These are phyloP conservation scores for Dryoscopus gambensis DNA, from an alignment of 2,113 vertebrate species.

Conservation along the genomic window DNA sequence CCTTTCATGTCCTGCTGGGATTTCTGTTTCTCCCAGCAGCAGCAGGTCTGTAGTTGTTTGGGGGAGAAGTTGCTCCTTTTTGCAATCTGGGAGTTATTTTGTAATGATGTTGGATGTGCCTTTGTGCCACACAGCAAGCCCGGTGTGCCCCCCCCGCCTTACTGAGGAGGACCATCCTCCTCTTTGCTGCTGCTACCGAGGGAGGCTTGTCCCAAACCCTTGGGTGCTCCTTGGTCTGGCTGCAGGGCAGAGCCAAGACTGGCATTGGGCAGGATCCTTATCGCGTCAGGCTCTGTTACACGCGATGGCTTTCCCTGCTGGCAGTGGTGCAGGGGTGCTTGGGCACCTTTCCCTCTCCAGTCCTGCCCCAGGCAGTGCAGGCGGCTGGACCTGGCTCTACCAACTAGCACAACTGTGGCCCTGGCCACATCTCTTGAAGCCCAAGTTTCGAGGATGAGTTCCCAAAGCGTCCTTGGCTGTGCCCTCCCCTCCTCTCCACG, in stretches of 20 bases:
- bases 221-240: neutral
- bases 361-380: neutral
- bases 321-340: neutral
- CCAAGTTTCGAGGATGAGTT: rapidly evolving
- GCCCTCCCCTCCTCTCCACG: neutral
- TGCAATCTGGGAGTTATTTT: neutral
- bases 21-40: neutral
- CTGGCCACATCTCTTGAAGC: neutral
- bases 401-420: neutral
- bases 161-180: rapidly evolving
- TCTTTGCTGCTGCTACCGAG: rapidly evolving
- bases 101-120: neutral
- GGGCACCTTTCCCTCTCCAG: neutral
- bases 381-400: neutral
- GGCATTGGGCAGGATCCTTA: neutral
- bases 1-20: neutral
- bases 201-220: neutral
- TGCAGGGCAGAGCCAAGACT: neutral
- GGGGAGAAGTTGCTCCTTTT: neutral
- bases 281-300: neutral
- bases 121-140: neutral
- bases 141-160: rapidly evolving
- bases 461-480: neutral
- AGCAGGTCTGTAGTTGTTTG: neutral
- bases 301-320: neutral